phyloP scores from a whole-genome alignment of 2,797 vertebrate genomes.

The Sebastes iracundus region DNA sequence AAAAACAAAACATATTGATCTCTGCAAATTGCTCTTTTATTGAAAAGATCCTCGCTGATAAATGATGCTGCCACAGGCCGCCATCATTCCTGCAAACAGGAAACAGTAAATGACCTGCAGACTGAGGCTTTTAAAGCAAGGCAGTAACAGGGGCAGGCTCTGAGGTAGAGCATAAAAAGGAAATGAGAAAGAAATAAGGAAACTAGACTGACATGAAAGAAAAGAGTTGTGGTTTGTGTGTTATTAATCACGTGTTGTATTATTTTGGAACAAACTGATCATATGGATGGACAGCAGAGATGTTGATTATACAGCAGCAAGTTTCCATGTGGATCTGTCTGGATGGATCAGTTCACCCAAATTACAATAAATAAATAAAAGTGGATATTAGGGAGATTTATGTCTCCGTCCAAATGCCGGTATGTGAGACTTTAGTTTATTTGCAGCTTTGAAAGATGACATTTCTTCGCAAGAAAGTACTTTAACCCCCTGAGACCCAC shows the following conservation, averaged over 20 bases:
- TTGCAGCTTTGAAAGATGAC: no score
- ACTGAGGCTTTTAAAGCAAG: neutral
- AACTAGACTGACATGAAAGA: neutral
- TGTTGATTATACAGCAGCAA: neutral
- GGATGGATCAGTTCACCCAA: neutral
- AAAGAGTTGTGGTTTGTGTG: neutral
- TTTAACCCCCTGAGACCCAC: no score
- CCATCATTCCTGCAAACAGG: slow-evolving; percentile 18
- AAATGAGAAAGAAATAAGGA: neutral
- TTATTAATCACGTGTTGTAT: neutral
- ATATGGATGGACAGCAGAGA: neutral
- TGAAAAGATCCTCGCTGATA: slow-evolving; percentile 44
- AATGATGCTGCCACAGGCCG: slow-evolving; percentile 30
- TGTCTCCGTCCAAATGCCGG: no score
- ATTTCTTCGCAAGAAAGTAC: no score
- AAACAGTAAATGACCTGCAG: neutral
- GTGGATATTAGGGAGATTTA: no score
- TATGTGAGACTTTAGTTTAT: no score
- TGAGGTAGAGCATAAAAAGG: neutral
- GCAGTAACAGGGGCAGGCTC: neutral
- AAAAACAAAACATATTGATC: slow-evolving; percentile 49
- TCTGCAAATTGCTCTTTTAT: slow-evolving; percentile 50
- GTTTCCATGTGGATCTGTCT: no score
- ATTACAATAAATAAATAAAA: neutral
- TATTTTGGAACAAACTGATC: neutral